Evolutionary conservation across 2,797 vertebrate genomes (phyloP), one percentile per base, ranked within the genome.

Genomic region (Coregonus suidteri): DNA sequence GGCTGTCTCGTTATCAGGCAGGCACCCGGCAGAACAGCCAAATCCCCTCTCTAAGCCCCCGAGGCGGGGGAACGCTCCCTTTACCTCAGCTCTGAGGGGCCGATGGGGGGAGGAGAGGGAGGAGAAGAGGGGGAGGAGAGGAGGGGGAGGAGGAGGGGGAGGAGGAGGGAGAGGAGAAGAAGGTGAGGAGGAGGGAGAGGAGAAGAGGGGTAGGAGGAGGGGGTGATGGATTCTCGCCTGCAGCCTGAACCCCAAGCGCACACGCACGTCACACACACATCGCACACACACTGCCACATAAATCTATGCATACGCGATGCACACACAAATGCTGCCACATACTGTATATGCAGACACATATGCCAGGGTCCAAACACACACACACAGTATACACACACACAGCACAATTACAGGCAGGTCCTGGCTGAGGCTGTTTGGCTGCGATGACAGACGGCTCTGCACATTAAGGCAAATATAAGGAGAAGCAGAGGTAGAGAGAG

Each of bases 21-120:
- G 87, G 85, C 89, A 91, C 92, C 93, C 90, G 85, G 90, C 89
- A 89, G 89, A 91, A 89, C 88, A 86, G 87, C 88, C 83, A 90
- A 92, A 91, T 91, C 91, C 89, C 84, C 84, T 76, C 82, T 73
- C 84, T 91, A 90, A 93, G 89, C 88, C 90, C 87, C 88, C 81
- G 75, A 5, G 92, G 91, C 75, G 4, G 92, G 90, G 3, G 20
- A 88, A 76, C 80, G 83, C 90, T 86, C 83, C 77, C 79, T 86
- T 7, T 73, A 14, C 68, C n/a, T 20, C 68, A 16, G 9, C 37
- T 35, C 15, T 35, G 68, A 13, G 41, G 41, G 41, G 41, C 41
- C 41, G 9, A 11, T 47, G 41, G 41, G 9, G 41, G 41, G 37
- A 41, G 37, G 37, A 41, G 37, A 6, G 37, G 37, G 6, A 47